Evolutionary conservation across 2,888 invertebrate genomes (phyloP).

Genomic region (Parnassius smintheus): DNA sequence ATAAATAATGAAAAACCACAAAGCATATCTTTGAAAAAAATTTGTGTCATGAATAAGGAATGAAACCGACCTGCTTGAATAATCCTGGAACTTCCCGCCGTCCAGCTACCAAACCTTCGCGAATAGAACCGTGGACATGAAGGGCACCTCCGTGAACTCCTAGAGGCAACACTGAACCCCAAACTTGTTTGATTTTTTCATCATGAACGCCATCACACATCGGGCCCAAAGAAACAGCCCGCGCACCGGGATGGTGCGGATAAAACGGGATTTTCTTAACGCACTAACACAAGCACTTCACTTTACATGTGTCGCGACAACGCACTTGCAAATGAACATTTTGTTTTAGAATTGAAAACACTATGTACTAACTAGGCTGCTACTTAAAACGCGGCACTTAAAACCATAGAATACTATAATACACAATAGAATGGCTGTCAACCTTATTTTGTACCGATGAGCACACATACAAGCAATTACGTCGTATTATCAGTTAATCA

Average conservation of each 20-base stretch:
- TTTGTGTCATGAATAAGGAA: not conserved
- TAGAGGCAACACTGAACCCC: slow-evolving; percentile 96
- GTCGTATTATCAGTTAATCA: too few relatives aligned
- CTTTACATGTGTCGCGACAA: slow-evolving; percentile 57
- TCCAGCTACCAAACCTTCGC: slow-evolving; percentile 97
- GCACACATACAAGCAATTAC: too few relatives aligned
- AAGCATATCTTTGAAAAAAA: too few relatives aligned
- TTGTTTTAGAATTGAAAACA: slow-evolving; percentile 19
- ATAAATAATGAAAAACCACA: too few relatives aligned
- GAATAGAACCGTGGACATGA: slow-evolving; percentile 96
- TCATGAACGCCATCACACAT: slow-evolving; percentile 94
- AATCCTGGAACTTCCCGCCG: slow-evolving; percentile 95
- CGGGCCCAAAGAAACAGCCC: slow-evolving; percentile 43
- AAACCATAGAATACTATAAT: too few relatives aligned
- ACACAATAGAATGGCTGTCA: too few relatives aligned
- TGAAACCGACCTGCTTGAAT: slow-evolving; percentile 86
- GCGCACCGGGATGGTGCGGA: slow-evolving; percentile 26
- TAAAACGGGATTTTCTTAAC: slow-evolving; percentile 5
- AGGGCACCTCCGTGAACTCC: slow-evolving; percentile 98
- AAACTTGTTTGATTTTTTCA: slow-evolving; percentile 98
- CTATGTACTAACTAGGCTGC: slow-evolving; percentile 22
- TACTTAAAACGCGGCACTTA: too few relatives aligned
- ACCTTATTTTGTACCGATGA: too few relatives aligned
- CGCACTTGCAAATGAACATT: slow-evolving; percentile 49
- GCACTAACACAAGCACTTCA: slow-evolving; percentile 45